A percentile compares a stretch with the other conserved stretches of the same genome.
Conservation (phyloP, 2,888 invertebrate species). For the Horisme vitalbata region DNA sequence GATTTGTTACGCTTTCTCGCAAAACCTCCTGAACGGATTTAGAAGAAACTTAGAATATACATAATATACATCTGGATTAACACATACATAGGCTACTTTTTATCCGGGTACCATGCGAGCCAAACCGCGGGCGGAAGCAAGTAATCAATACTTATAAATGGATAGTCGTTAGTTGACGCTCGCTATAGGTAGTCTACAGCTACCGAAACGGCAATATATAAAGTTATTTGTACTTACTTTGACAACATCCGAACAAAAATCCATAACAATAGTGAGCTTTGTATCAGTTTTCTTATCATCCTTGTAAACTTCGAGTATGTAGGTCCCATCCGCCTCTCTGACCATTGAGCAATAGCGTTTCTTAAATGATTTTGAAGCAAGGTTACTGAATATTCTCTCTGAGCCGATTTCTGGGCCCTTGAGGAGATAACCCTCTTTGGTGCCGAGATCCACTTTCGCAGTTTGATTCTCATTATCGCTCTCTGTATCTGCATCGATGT, state of each 20-base stretch:
- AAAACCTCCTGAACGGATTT: too few species aligned
- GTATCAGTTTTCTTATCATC: conserved; percentile 96
- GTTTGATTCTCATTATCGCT: conserved; percentile 88
- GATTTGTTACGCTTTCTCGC: too few species aligned
- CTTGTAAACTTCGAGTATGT: conserved; percentile 95
- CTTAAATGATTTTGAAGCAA: conserved; percentile 96
- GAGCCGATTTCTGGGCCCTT: conserved; percentile 96
- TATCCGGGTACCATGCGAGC: too few species aligned
- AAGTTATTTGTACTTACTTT: conserved; percentile 79
- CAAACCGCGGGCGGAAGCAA: too few species aligned
- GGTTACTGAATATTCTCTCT: conserved; percentile 95
- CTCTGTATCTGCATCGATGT: conserved; percentile 94
- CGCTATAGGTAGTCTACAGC: too few species aligned
- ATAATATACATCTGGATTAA: too few species aligned
- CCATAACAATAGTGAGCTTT: conserved; percentile 96
- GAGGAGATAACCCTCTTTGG: conserved; percentile 94
- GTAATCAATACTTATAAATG: too few species aligned
- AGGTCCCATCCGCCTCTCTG: conserved; percentile 95
- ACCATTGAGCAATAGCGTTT: conserved; percentile 93
- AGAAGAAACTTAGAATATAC: too few species aligned
- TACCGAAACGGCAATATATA: too few species aligned
- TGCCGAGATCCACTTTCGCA: conserved; percentile 88
- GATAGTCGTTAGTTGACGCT: too few species aligned
- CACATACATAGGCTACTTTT: too few species aligned
- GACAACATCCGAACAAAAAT: conserved; percentile 95